Base-by-base conservation (phyloP, 1,140 invertebrate genomes). In the Choristoneura fumiferana region DNA sequence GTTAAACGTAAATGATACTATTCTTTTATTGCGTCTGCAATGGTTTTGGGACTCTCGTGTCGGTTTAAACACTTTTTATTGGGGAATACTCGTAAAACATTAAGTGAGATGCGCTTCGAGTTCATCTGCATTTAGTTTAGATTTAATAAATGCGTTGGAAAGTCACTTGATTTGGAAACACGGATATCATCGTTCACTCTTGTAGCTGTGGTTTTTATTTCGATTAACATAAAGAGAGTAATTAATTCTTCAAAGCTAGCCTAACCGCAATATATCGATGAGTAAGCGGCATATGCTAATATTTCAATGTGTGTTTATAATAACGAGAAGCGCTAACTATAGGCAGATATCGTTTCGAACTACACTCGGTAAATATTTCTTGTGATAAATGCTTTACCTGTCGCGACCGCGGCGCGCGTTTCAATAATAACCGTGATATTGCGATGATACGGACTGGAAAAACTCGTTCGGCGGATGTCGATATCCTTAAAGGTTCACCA, bases 381-480 rank as follows among this genome's bases (percentile, higher is more conserved):
- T 65, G 70, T 78, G 82, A 87, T 88, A 87, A 87, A 88, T 84
- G 78, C 73, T 80, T 84, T 74, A 88, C 79, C 78, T 84, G 84
- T 85, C 82, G 79, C 79, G 75, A 70, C 71, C 80, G 75, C 78
- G 71, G 73, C 72, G 76, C 84, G 71, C 71, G 77, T 78, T 81
- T 88, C 75, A 81, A 88, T 88, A 86, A 88, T 86, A 88, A 88
- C 84, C 84, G 78, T 88, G 83, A 88, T 88, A 88, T 87, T 79
- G 84, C 84, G 85, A 88, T 87, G 84, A 88, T 87, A 85, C 82
- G 65, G 73, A 88, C 84, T 88, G 84, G 85, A 87, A 87, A 88
- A 88, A 88, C 85, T 88, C 79, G 85, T 88, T 88, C 77, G 72
- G 67, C 69, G 71, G 78, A 84, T 88, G 82, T 84, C 82, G 84